Conservation (phyloP, 2,797 vertebrate species). For the Lophius americanus region DNA sequence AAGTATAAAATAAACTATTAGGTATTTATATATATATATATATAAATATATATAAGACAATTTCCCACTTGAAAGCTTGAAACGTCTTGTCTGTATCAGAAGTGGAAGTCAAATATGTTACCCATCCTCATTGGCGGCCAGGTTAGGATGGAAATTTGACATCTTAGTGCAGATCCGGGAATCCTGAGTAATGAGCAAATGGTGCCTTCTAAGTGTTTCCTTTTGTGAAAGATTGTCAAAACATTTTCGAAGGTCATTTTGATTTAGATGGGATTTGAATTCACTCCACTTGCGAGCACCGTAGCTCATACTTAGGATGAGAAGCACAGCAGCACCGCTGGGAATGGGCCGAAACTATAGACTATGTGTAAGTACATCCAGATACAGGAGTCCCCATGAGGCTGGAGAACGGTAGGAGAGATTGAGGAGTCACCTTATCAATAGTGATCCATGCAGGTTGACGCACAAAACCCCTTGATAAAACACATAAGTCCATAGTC, state of each 20-base stretch:
- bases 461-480: conserved; percentile 42
- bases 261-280: conserved; percentile 36
- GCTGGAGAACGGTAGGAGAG: conserved; percentile 33
- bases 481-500: conserved; percentile 35
- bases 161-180: too few species aligned
- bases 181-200: too few species aligned
- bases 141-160: too few species aligned
- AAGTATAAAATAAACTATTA: too few species aligned
- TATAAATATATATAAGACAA: too few species aligned
- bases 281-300: background rate
- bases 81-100: too few species aligned
- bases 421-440: conserved; percentile 62
- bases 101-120: too few species aligned
- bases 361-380: conserved; percentile 45
- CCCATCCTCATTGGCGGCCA: too few species aligned
- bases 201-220: too few species aligned
- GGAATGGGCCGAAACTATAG: conserved; percentile 35
- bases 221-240: conserved; percentile 3
- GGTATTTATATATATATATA: too few species aligned
- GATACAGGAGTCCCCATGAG: conserved; percentile 28
- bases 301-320: conserved; percentile 21
- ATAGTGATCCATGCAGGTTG: conserved; percentile 60
- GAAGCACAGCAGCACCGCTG: conserved; percentile 24
- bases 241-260: conserved; percentile 13
- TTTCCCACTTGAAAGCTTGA: too few species aligned